Base-by-base conservation (phyloP, 2,113 vertebrate genomes). In the Pseudonaja textilis region DNA sequence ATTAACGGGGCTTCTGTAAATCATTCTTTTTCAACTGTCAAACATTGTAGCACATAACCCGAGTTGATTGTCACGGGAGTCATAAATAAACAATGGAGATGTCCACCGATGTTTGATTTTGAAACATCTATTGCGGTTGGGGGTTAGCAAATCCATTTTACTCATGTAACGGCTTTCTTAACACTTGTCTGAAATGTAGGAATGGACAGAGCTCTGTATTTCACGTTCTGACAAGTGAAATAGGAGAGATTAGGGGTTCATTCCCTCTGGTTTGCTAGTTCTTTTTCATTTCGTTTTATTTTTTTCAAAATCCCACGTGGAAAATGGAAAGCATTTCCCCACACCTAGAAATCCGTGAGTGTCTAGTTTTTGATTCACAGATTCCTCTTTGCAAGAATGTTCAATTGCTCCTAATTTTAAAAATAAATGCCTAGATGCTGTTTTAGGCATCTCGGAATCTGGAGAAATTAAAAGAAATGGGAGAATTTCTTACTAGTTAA, bases 21-120 rank as follows among this genome's bases (percentile, higher is more conserved):
- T 97, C 96, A 95, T 91, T 95, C 89, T 93, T 97, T 96, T 96
- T 97, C 93, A 94, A 95, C 92, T 97, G 93, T 95, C 95, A 95
- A 95, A 93, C 88, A 94, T 91, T 54, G 85, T 88, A 95, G 94
- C 95, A 57, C 93, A 69, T 93, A 92, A 93, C 91, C 96, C 87
- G 96, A 94, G 54, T 95, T 97, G 95, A 95, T 88, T 96, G 94
- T 97, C 93, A 95, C 90, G 42, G 81, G 93, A 93, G 93, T 95
- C 95, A 26, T 97, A 94, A 96, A 95, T 95, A 97, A 95, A 96
- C 93, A 96, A 95, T 95, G 89, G 93, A n/a, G 96, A 94, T 93
- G 90, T 34, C 96, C 95, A 93, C 90, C 95, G 89, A 89, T 92
- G 93, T 96, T 96, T 94, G 86, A 87, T 90, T 88, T 87, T 42